Percentiles rank a stretch among this genome's conserved stretches.
Conservation (phyloP, 2,113 vertebrate genomes). For the Hydrochoerus hydrochaeris region DNA sequence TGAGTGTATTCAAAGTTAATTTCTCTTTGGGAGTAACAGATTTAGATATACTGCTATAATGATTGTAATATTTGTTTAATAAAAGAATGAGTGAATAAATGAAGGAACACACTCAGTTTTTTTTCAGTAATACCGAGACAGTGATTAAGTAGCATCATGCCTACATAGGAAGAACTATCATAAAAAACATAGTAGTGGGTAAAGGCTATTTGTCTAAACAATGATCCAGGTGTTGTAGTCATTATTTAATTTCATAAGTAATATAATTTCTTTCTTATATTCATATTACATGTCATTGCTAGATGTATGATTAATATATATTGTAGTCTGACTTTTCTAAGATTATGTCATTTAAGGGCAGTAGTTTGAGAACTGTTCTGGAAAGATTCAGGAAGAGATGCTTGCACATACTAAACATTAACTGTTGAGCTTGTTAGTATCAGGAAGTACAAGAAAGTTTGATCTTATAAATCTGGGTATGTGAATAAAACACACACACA, state of each 20-base stretch:
- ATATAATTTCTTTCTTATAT: not conserved
- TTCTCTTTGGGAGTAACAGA: not conserved
- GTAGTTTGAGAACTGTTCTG: not conserved
- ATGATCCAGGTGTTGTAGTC: not conserved
- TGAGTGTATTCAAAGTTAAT: not conserved
- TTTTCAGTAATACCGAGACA: not conserved
- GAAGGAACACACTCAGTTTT: not conserved
- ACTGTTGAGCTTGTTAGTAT: no score
- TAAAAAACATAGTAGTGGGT: not conserved
- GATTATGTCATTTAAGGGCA: not conserved
- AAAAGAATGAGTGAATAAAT: not conserved
- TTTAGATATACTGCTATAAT: not conserved
- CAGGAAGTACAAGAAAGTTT: not conserved
- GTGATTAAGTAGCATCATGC: fast-evolving
- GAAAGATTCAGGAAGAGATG: not conserved
- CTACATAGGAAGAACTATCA: not conserved
- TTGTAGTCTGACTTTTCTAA: not conserved
- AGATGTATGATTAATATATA: not conserved
- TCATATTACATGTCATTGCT: not conserved
- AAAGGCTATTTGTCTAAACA: not conserved
- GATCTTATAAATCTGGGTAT: no score
- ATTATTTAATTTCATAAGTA: not conserved
- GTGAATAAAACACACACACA: no score
- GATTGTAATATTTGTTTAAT: not conserved
- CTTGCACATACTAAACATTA: not conserved